Evolutionary conservation across 2,797 vertebrate species (phyloP), one percentile per base, ranked within the genome.

Genomic region (Pygocentrus nattereri): DNA sequence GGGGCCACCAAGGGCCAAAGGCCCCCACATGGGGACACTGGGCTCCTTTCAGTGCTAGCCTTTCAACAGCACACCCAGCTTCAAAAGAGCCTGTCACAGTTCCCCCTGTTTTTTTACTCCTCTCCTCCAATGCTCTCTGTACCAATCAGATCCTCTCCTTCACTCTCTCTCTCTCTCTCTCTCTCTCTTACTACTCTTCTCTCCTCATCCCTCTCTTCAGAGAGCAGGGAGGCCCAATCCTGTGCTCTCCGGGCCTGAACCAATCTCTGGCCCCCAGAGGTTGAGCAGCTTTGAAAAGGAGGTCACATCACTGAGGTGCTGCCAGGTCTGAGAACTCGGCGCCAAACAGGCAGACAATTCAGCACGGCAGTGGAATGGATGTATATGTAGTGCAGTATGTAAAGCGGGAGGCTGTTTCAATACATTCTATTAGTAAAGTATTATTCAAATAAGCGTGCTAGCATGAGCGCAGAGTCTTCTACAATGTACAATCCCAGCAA

Each of bases 1-100:
- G 80, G 85, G 84, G 89, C 88, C 86, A 89, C 89, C 89, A 88
- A 85, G 87, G 88, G 91, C 84, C 87, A 90, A 88, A 89, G 88
- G 83, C 82, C 80, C 83, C 83, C 68, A 77, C 74, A 79, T 72
- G 84, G 80, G 86, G 83, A 85, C 78, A 85, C 69, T 85, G 79
- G 74, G 72, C 81, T 82, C 80, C 85, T 92, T 90, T 88, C 52
- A 80, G 77, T 31, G 30, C 19, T 11, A 49, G 78, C 87, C 67
- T 84, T 85, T 89, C 85, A 84, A 85, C 79, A 82, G 79, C 81
- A 85, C 75, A 85, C 82, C 81, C 87, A 44, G 71, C 81, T 84
- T 89, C 82, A 89, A 89, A 79, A 87, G 82, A 82, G 80, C 85
- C 78, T 82, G 78, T 85, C 81, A 88, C 68, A 86, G 76, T 80